A percentile compares a stretch with the other conserved stretches of the same genome.
phyloP scores from a whole-genome alignment of 2,888 invertebrate genomes.

The Matsumyia berberina region DNA sequence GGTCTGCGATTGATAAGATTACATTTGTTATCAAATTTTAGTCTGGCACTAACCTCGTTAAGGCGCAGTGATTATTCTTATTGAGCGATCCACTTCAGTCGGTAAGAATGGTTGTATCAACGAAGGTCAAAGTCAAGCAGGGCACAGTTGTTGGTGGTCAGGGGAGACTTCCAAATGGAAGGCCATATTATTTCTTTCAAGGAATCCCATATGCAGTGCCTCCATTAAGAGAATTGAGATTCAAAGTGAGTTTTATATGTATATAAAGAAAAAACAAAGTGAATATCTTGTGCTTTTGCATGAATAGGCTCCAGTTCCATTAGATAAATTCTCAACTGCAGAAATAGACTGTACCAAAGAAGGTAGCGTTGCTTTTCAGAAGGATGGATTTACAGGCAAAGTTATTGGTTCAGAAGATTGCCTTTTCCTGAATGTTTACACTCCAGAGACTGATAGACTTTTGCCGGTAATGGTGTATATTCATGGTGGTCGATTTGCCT shows the following conservation, averaged over 20 bases:
- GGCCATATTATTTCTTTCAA: constrained; percentile 79
- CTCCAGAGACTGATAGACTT: constrained; percentile 78
- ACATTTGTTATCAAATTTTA: no score
- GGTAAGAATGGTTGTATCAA: constrained; percentile 5
- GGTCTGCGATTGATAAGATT: no score
- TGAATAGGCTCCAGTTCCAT: constrained; percentile 81
- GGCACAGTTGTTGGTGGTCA: constrained; percentile 85
- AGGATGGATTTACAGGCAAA: constrained; percentile 78
- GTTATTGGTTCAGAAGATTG: constrained; percentile 82
- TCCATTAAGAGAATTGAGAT: constrained; percentile 79
- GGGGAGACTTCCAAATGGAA: constrained; percentile 82
- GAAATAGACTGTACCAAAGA: constrained; percentile 82
- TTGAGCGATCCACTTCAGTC: background rate
- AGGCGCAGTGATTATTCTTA: background rate
- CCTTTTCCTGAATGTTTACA: constrained; percentile 82
- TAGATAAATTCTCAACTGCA: constrained; percentile 79
- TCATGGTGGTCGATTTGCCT: constrained; percentile 82
- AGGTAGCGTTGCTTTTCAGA: constrained; percentile 80
- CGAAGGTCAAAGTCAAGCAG: constrained; percentile 82
- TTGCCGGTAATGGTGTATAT: constrained; percentile 83
- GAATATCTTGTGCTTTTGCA: background rate
- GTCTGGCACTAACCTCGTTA: no score
- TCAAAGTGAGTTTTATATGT: constrained; percentile 67
- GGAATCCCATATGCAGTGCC: constrained; percentile 80
- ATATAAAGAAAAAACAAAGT: background rate